Evolutionary conservation across 1,140 invertebrate genomes (phyloP), one percentile per base, ranked within the genome.

Genomic region (Drosophila carrolli): DNA sequence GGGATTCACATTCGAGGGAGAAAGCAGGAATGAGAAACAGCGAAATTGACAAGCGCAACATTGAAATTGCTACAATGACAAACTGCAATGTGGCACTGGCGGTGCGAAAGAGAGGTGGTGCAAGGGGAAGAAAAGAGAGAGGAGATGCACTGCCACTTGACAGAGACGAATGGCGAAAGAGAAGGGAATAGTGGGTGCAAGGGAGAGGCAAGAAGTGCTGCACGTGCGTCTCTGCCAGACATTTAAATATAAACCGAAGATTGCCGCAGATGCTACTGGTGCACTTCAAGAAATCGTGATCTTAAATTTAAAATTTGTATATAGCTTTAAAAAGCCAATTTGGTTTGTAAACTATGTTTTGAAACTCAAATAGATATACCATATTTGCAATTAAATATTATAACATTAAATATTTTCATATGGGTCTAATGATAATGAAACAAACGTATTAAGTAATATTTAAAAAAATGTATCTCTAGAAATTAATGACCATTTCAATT

Each of bases 11-110:
- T 47, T 51, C 19, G 38, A 47, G 57, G 27, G 35, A 19, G 27
- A 5, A n/a, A 35, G 60, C 35, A 40, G 56, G 41, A 44, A 44
- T 63, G 53, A 62, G 81, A 70, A 53, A 66, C 56, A 70, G 63
- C 72, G 70, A 89, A 88, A 88, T 88, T 88, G 83, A 88, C 83
- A 88, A 89, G 83, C 84, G 80, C 73, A 88, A 88, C 84, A 88
- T 88, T 88, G 84, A 88, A 88, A 88, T 88, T 88, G 83, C 76
- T 74, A 83, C 83, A 88, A 89, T 88, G 83, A 88, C 83, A 89
- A 89, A 88, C 84, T 88, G 84, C 75, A 77, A 70, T 62, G 61
- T 55, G 57, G 68, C 32, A 37, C 53, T 19, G 43, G 10, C n/a
- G 14, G 29, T 43, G 48, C 6, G 14, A 38, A 40, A 14, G 32